These are phyloP conservation scores for Nannospalax galili DNA, from an alignment of 2,113 vertebrate genomes.

Conservation along the genomic window DNA sequence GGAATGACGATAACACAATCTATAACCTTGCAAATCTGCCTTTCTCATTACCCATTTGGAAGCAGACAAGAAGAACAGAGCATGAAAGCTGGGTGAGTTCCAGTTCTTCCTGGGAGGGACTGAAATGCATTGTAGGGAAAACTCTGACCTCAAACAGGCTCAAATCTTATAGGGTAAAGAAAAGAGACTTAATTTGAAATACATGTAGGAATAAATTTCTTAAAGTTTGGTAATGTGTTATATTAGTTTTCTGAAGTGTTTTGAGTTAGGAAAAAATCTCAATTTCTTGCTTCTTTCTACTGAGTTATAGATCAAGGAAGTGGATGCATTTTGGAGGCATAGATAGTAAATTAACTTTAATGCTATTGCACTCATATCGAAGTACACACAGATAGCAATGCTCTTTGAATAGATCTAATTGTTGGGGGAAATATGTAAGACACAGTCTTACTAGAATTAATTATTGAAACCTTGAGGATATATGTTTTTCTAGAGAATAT, in stretches of 20 bases:
- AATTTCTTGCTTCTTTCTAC: not conserved
- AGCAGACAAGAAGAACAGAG: not conserved
- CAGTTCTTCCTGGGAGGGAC: not conserved
- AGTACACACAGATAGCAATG: not conserved
- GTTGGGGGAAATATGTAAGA: not conserved
- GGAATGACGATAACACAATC: not conserved
- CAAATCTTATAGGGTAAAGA: not conserved
- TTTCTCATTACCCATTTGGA: not conserved
- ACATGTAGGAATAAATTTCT: not conserved
- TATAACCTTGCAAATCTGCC: not conserved
- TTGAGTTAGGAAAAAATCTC: not conserved
- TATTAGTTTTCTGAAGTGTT: not conserved
- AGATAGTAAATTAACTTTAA: not conserved
- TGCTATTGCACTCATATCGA: not conserved
- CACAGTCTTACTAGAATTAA: not conserved
- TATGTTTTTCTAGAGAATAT: not conserved
- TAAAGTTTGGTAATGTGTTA: not conserved
- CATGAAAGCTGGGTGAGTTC: not conserved
- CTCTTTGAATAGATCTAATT: not conserved
- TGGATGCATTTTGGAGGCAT: not conserved
- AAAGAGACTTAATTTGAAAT: not conserved
- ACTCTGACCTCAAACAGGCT: not conserved
- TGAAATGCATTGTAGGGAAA: not conserved
- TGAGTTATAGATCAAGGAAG: not conserved
- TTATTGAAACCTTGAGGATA: not conserved